Evolutionary conservation across 2,888 invertebrate species (phyloP).

Genomic region (Xestia sexstrigata): DNA sequence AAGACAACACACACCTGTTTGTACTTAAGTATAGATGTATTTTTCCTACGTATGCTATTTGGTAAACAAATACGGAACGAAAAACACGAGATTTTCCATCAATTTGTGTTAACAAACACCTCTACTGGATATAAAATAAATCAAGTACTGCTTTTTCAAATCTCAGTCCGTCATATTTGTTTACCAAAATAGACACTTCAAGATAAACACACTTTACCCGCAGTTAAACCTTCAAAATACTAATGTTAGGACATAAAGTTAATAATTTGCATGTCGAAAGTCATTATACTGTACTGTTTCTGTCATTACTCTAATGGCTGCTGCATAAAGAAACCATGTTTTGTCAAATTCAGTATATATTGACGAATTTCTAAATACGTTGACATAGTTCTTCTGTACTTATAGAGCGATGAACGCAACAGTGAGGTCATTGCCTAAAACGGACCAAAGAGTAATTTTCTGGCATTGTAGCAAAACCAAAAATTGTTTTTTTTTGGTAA

Average conservation of each 20-base stretch:
- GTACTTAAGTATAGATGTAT: background rate
- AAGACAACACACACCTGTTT: conserved; percentile 28
- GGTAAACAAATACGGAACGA: conserved; percentile 20
- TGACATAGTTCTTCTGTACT: background rate
- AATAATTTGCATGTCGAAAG: conserved; percentile 48
- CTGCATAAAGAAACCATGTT: conserved; percentile 11
- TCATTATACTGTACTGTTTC: conserved; percentile 37
- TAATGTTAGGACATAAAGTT: conserved; percentile 44
- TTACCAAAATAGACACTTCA: background rate
- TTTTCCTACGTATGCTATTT: conserved; percentile 8
- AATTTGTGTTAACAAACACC: background rate
- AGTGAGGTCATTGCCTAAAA: conserved; percentile 41
- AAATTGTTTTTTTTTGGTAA: conserved; percentile 33
- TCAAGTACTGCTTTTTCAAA: background rate
- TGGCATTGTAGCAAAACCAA: conserved; percentile 35
- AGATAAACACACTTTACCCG: background rate
- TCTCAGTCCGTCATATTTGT: background rate
- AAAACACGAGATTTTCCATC: background rate
- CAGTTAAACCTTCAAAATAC: conserved; percentile 25
- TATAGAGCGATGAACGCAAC: conserved; percentile 24
- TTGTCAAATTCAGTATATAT: conserved; percentile 20
- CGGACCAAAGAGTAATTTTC: conserved; percentile 36
- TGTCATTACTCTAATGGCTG: conserved; percentile 37
- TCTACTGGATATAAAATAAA: background rate
- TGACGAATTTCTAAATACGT: conserved; percentile 14